These are phyloP conservation scores for Leuciscus idus DNA, from an alignment of 2,113 vertebrate species.

Conservation along the genomic window DNA sequence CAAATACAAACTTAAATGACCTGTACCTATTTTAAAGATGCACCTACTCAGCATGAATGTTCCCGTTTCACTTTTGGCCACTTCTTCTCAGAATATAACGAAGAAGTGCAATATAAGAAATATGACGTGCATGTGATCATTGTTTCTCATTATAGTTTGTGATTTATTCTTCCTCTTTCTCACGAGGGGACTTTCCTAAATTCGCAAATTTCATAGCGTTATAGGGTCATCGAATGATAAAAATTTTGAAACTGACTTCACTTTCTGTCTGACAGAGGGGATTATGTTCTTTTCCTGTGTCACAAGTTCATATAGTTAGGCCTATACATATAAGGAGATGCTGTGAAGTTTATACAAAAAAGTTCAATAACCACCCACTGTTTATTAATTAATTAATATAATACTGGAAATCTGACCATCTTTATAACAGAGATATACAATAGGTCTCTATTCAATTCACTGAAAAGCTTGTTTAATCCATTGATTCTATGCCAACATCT, in stretches of 20 bases:
- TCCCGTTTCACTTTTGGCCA: neutral
- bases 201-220: neutral
- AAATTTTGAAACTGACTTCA: neutral
- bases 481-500: neutral
- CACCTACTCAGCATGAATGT: neutral
- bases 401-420: neutral
- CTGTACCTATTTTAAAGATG: too few relatives aligned
- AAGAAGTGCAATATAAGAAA: neutral
- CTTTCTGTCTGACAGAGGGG: slow-evolving; percentile 54
- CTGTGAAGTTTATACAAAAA: neutral
- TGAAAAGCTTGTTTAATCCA: neutral
- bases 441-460: neutral
- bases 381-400: neutral
- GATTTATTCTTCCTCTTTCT: slow-evolving; percentile 2
- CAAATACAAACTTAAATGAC: too few relatives aligned
- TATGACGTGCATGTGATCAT: neutral
- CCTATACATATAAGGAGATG: neutral
- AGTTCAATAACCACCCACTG: neutral
- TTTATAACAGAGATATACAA: neutral
- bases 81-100: neutral
- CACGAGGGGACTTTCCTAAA: slow-evolving; percentile 61
- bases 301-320: neutral
- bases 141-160: neutral
- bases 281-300: neutral
- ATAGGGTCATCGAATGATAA: neutral